Conservation (phyloP, 1,140 invertebrate genomes). For the Phymastichus coffea region DNA sequence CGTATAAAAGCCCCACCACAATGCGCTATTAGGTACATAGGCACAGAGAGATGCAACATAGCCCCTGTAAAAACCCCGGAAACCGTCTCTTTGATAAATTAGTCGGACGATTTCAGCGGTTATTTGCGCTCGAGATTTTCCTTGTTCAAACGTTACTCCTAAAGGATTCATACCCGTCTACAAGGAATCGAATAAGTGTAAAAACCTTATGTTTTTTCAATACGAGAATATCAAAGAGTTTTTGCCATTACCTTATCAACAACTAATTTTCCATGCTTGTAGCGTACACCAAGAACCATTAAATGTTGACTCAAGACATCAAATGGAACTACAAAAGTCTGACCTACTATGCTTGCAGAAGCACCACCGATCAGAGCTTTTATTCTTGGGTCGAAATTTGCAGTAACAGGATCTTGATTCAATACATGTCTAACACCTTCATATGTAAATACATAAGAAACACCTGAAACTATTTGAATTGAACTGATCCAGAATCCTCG, state of each 20-base stretch:
- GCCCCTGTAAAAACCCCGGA: constrained; percentile 89
- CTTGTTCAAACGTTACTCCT: constrained; percentile 63
- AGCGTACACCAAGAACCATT: constrained; percentile 84
- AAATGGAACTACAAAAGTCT: constrained; percentile 95
- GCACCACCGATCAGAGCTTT: constrained; percentile 81
- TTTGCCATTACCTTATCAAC: constrained; percentile 50
- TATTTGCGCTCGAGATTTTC: constrained; percentile 65
- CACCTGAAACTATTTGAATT: constrained; percentile 80
- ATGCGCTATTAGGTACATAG: constrained; percentile 92
- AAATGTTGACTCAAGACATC: constrained; percentile 95
- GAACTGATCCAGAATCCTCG: constrained; percentile 94
- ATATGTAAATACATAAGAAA: constrained; percentile 95
- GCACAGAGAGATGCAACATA: constrained; percentile 88
- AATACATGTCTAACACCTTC: constrained; percentile 87
- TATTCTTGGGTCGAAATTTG: constrained; percentile 60
- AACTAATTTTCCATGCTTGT: constrained; percentile 53
- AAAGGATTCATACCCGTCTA: constrained; percentile 69
- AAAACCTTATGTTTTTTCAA: neutral
- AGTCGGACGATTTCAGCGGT: constrained; percentile 69
- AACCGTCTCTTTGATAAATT: constrained; percentile 78
- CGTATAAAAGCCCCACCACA: constrained; percentile 97
- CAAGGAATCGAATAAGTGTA: no score
- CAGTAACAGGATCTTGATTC: constrained; percentile 56
- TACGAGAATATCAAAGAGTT: constrained; percentile 29
- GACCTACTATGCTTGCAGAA: constrained; percentile 87